Conservation (phyloP, 2,113 vertebrate species). For the Pica pica region DNA sequence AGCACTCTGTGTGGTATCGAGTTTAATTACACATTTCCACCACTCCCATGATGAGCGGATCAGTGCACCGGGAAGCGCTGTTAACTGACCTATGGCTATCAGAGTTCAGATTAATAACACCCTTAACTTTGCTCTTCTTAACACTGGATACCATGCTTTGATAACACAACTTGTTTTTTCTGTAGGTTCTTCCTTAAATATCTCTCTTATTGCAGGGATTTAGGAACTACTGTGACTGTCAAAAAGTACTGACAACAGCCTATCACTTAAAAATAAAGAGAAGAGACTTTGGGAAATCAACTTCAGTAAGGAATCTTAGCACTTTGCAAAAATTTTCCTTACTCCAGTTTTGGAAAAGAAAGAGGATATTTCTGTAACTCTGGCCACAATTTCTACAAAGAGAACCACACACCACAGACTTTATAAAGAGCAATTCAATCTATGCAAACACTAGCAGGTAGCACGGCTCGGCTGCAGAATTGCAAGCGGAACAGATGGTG, state of each 20-base stretch:
- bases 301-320: background rate
- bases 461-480: background rate
- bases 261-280: background rate
- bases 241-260: background rate
- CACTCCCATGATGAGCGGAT: background rate
- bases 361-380: background rate
- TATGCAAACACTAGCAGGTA: background rate
- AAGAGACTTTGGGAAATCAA: background rate
- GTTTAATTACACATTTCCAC: background rate
- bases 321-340: background rate
- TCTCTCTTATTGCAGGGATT: background rate
- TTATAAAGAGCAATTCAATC: background rate
- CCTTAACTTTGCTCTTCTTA: background rate
- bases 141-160: background rate
- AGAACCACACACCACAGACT: background rate
- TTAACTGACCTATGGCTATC: background rate
- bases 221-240: background rate
- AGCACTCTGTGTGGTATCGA: background rate
- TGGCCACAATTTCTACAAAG: background rate
- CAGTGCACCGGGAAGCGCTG: fast-evolving
- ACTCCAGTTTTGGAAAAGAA: background rate
- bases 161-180: background rate
- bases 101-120: background rate
- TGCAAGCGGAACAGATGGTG: background rate
- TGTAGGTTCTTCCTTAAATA: background rate